A percentile compares a stretch with the other conserved stretches of the same genome.
Evolutionary conservation across 2,113 vertebrate species (phyloP).

Genomic region (Poecilia latipinna): DNA sequence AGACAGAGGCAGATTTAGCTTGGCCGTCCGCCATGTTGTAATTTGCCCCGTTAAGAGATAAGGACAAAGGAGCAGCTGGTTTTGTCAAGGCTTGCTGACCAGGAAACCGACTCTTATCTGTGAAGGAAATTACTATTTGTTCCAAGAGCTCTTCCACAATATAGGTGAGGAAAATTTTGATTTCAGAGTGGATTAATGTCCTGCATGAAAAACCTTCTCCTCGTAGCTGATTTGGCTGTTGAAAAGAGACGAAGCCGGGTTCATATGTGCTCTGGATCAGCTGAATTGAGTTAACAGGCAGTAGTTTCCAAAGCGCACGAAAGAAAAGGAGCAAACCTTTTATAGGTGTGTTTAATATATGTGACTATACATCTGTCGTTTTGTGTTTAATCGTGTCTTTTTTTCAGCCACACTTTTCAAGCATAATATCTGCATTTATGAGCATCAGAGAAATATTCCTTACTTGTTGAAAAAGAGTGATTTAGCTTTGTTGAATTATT

Average conservation of each 20-base stretch:
- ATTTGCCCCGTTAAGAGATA: constrained; percentile 23
- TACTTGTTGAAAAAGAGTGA: neutral
- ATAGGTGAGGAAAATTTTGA: neutral
- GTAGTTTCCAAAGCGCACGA: neutral
- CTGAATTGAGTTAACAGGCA: neutral
- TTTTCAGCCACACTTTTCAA: neutral
- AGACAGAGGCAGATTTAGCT: constrained; percentile 6
- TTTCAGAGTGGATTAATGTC: neutral
- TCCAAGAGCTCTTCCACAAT: neutral
- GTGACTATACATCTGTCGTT: too few species aligned
- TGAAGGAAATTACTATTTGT: constrained; percentile 3
- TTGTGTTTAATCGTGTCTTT: too few species aligned
- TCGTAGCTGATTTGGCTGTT: neutral
- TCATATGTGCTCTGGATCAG: neutral
- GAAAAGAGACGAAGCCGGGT: neutral
- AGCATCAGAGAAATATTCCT: neutral
- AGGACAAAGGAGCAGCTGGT: constrained; percentile 37
- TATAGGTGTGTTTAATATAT: neutral
- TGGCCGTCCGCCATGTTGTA: neutral
- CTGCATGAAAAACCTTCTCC: neutral
- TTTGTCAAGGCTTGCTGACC: constrained; percentile 19
- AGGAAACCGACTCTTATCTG: constrained; percentile 22
- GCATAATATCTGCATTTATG: neutral
- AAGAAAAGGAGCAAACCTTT: neutral
- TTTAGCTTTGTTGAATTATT: too few species aligned